Percentiles rank a stretch among this genome's conserved stretches.
These are phyloP conservation scores for Dicaeum eximium DNA, from an alignment of 2,113 vertebrate species.

Conservation along the genomic window DNA sequence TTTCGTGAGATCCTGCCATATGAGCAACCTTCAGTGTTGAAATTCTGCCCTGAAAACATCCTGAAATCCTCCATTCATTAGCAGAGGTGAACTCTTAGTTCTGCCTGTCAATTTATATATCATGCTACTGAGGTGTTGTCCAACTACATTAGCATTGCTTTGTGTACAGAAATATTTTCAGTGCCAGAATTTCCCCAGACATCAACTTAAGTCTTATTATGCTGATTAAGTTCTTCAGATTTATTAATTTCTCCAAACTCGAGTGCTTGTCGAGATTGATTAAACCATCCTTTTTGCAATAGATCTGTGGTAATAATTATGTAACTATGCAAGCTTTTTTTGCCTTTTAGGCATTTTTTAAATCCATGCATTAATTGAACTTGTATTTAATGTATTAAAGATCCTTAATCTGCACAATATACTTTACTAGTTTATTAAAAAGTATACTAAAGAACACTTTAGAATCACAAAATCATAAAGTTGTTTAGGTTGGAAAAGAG, in stretches of 20 bases:
- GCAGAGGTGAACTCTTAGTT: neutral
- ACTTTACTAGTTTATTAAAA: neutral
- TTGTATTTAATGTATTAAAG: neutral
- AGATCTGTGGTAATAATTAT: neutral
- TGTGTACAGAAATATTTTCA: neutral
- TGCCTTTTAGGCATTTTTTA: neutral
- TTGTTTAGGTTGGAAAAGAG: neutral
- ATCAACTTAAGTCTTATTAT: neutral
- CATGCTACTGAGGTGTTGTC: neutral
- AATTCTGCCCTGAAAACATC: neutral
- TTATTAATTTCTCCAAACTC: neutral
- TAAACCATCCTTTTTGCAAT: neutral
- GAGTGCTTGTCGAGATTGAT: neutral
- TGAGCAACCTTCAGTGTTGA: neutral
- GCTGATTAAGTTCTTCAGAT: neutral
- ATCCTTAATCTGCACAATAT: neutral
- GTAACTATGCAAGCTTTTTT: neutral
- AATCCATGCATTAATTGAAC: neutral
- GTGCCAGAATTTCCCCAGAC: neutral
- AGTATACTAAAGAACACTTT: neutral
- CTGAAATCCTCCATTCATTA: neutral
- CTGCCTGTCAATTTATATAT: neutral
- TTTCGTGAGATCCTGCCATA: neutral
- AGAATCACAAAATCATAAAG: neutral
- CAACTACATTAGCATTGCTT: neutral